These are phyloP conservation scores for Premnoplex brunnescens DNA, from an alignment of 2,797 vertebrate genomes.

Conservation along the genomic window DNA sequence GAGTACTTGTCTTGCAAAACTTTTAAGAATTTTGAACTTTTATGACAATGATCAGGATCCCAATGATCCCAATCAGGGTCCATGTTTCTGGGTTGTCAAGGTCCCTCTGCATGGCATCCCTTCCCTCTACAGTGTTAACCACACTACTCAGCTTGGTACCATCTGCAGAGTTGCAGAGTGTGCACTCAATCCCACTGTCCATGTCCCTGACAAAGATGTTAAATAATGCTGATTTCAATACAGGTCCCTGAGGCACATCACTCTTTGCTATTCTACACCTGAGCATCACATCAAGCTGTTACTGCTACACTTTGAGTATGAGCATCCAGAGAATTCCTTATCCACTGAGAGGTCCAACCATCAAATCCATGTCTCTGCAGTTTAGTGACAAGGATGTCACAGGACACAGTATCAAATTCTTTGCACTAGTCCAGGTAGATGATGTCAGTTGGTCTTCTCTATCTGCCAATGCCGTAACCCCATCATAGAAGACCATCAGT, in stretches of 20 bases:
- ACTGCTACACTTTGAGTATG: neutral
- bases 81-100: neutral
- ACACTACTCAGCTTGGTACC: neutral
- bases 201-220: neutral
- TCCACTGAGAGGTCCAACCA: no score
- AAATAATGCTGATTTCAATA: accelerated
- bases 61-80: accelerated
- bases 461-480: neutral
- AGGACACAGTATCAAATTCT: neutral
- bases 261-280: neutral
- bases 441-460: accelerated
- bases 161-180: neutral
- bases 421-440: neutral
- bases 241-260: accelerated
- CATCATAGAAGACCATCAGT: accelerated
- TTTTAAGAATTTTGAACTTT: neutral
- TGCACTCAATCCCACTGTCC: neutral
- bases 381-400: neutral
- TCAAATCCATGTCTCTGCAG: neutral
- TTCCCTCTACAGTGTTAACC: neutral
- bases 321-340: neutral
- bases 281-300: accelerated
- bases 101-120: neutral
- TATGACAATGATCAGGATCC: neutral
- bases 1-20: neutral